Evolutionary conservation across 1,140 invertebrate species (phyloP), one percentile per base, ranked within the genome.

Genomic region (Trichonephila inaurata): DNA sequence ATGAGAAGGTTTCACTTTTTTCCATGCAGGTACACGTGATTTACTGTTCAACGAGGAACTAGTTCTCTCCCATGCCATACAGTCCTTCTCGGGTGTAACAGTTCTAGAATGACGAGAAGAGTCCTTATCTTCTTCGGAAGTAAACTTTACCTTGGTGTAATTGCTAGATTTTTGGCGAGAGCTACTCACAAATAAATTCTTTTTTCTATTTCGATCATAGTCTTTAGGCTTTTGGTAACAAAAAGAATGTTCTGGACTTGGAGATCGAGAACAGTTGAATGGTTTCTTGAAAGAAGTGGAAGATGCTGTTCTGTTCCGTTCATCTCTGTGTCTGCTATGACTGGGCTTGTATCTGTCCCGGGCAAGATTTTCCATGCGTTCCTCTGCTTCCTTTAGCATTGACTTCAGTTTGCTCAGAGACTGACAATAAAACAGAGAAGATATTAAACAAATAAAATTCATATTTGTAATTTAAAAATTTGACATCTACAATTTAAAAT

Each of bases 331-430:
- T 60, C 21, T 12, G 21, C 44, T 14, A 5, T 72, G 16, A 66
- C 64, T 24, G 1, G 87, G 69, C 8, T 61, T 81, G 24, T 90
- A 91, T 95, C 94, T 87, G 92, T 10, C 93, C 95, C 95, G 97
- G 96, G 96, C 96, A 95, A 96, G 95, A 40, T 94, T 95, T 33
- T 92, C 82, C 86, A 93, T 90, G 28, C 51, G 83, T 66, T 18
- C 95, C 93, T 94, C 94, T 69, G 96, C 95, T 77, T 95, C 95
- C 19, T 88, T 85, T 87, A 97, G 96, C 96, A 97, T 96, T 4
- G 94, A 94, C 94, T 96, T 95, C 58, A 97, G 95, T 85, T 95
- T 96, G 91, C 96, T 96, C 61, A 97, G 95, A 40, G 97, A 97
- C 97, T 97, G 93, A 69, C 95, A 95, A 92, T 95, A 94, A 77